phyloP scores from a whole-genome alignment of 2,113 vertebrate species.

The Eurypyga helias region DNA sequence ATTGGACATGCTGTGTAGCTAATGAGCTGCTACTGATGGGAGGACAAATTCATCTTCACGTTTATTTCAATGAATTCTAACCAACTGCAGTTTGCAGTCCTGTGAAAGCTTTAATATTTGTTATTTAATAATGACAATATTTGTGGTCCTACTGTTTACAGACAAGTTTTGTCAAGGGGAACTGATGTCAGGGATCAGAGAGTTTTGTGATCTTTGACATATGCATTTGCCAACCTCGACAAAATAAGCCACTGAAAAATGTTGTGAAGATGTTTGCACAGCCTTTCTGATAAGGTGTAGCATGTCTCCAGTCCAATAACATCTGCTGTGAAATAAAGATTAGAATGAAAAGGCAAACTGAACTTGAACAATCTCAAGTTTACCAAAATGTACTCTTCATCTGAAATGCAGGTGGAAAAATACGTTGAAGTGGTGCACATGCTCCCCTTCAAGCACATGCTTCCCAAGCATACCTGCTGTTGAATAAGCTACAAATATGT shows the following conservation, averaged over 20 bases:
- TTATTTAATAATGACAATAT: background rate
- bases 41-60: background rate
- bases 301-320: background rate
- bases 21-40: background rate
- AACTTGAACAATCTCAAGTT: background rate
- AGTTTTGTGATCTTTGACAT: background rate
- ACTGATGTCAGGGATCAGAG: background rate
- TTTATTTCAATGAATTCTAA: background rate
- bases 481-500: background rate
- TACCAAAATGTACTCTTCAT: background rate
- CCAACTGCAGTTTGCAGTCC: background rate
- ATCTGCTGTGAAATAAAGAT: background rate
- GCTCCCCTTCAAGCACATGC: too few species aligned
- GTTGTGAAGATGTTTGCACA: background rate
- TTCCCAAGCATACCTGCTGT: accelerated
- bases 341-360: background rate
- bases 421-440: background rate
- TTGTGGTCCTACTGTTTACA: background rate
- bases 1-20: background rate
- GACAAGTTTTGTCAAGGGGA: background rate
- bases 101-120: background rate
- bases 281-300: background rate
- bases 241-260: background rate
- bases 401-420: background rate
- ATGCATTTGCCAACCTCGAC: background rate